Base-by-base conservation (phyloP, 2,888 invertebrate genomes). In the Agrochola litura region DNA sequence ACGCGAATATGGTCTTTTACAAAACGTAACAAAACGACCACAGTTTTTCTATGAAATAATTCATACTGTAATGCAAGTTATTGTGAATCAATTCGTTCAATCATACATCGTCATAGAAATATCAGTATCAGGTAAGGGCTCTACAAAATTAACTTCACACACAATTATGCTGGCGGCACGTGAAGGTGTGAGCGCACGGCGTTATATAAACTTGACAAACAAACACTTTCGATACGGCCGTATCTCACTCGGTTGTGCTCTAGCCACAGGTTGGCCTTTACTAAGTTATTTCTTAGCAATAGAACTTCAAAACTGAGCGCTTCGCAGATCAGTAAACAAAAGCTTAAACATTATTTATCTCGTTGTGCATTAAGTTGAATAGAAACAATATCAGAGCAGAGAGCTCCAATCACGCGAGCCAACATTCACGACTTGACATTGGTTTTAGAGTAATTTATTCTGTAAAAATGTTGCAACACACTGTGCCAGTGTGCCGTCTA, bases 381-480 rank as follows among this genome's bases (percentile, higher is more conserved):
- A 78, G 83, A 83, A 80, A 86, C 76, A 86, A 86, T 80, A 82
- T 77, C 76, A 84, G 86, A 88, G 85, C 86, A 84, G 49, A 70
- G 82, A 79, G 81, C 78, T 83, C 74, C 81, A 84, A 89, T 85
- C 90, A 91, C 90, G 89, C 89, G 81, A 86, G 81, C 84, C 74
- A 83, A 88, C 83, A 83, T 87, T 86, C 88, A 86, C 87, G 81
- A 85, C 86, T 80, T 91, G 92, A 90, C 90, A 91, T 92, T 90
- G 90, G 87, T 82, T 85, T 84, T 80, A 87, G 87, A 16, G 85
- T 91, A 90, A 91, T 90, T 82, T 91, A 92, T 92, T 92, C 89
- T 84, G 78, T 85, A 85, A 87, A 85, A 85, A 85, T 86, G 86
- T 89, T 88, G 89, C 88, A 90, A 91, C 77, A 76, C 80, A 81